Percentiles rank a stretch among this genome's conserved stretches.
These are phyloP conservation scores for Melanaphis sacchari DNA, from an alignment of 1,140 invertebrate species.

Conservation along the genomic window DNA sequence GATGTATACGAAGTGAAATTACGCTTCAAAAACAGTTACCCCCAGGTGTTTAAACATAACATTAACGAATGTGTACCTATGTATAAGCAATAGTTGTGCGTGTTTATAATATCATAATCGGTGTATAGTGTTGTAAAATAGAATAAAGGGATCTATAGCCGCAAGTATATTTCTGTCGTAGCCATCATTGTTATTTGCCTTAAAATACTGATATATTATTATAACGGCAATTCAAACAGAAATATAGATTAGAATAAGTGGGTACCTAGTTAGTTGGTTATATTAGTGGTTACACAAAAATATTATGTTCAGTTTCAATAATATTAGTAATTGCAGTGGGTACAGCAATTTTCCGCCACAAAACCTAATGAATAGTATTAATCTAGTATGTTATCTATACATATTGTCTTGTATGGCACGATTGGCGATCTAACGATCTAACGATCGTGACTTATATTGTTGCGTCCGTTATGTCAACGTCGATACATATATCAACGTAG, in stretches of 20 bases:
- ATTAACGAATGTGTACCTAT: background rate
- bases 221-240: background rate
- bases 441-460: background rate
- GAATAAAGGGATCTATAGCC: background rate
- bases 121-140: background rate
- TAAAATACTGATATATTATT: background rate
- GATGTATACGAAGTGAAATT: conserved; percentile 14
- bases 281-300: background rate
- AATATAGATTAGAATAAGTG: background rate
- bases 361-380: background rate
- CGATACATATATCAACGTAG: too few relatives aligned
- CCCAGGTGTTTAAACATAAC: background rate
- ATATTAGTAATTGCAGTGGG: background rate
- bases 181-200: background rate
- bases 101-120: background rate
- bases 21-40: conserved; percentile 10
- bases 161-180: background rate
- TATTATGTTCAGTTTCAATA: background rate
- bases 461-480: too few relatives aligned
- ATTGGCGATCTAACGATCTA: background rate
- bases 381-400: background rate
- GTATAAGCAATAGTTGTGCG: background rate
- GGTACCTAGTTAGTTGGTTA: background rate
- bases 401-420: background rate
- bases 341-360: background rate